Base-by-base conservation (phyloP, 2,113 vertebrate species). In the Eleginops maclovinus region DNA sequence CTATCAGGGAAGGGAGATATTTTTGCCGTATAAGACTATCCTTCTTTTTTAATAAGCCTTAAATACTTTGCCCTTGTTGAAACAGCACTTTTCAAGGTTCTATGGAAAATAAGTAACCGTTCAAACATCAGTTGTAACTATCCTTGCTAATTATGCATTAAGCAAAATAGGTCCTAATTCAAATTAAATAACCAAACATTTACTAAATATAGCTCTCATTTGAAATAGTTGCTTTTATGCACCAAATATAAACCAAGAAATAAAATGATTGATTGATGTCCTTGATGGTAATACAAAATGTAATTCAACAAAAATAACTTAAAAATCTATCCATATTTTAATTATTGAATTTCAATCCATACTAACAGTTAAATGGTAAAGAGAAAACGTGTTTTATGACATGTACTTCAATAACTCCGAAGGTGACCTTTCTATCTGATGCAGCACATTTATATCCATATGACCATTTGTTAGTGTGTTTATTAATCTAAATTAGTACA, bases 111-210 rank as follows among this genome's bases (percentile, higher is more conserved):
- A 56, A 4, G 9, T 40, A 19, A 22, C 24, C 26, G 46, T 6
- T 62, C 9, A 15, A 2, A 63, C 28, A 58, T 3, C 31, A n/a
- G 63, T 24, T 61, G 21, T 55, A 60, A 53, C 26, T 61, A 26
- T 11, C 40, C 17, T 21, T 56, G n/a, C 40, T 74, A 14, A 64
- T n/a, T n/a, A n/a, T n/a, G n/a, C n/a, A n/a, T 67, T 47, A 26
- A 72, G 13, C 1, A 51, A 0, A 28, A 36, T 17, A 49, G 46
- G 21, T 31, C 24, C 43, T 56, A 2, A 62, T 15, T 62, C n/a
- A 3, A 16, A 44, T 3, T 43, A 44, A 55, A 28, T 40, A 40
- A 36, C 21, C 44, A 59, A 31, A 28, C 21, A 2, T 50, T 2
- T 50, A 50, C 16, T 50, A 4, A 19, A n/a, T 50, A 2, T 21